Evolutionary conservation across 2,113 vertebrate species (phyloP).

Genomic region (Salvelinus fontinalis): DNA sequence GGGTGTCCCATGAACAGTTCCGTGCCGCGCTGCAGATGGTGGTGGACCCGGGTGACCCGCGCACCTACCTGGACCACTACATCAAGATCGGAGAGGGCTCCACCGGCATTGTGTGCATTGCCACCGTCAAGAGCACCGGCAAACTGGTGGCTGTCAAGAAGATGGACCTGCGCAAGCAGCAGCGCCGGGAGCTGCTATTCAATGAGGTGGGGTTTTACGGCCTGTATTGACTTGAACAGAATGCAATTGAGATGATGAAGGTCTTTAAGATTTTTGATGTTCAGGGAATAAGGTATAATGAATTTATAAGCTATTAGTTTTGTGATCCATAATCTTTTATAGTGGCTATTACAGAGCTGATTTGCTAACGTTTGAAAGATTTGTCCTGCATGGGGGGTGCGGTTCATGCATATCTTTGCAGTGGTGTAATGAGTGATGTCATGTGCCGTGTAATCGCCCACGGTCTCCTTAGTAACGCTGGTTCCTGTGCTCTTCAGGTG

Average conservation of each 20-base stretch:
- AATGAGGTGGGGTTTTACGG: slow-evolving; percentile 79
- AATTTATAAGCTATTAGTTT: too few relatives aligned
- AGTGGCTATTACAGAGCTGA: too few relatives aligned
- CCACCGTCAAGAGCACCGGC: slow-evolving; percentile 84
- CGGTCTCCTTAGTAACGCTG: background rate
- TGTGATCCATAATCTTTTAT: too few relatives aligned
- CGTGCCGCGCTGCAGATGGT: slow-evolving; percentile 91
- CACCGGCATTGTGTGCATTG: slow-evolving; percentile 91
- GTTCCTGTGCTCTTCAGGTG: slow-evolving; percentile 72
- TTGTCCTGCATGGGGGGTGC: too few relatives aligned
- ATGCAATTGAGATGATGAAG: too few relatives aligned
- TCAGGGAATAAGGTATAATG: too few relatives aligned
- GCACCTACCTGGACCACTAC: slow-evolving; percentile 91
- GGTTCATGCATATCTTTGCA: too few relatives aligned
- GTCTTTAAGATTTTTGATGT: too few relatives aligned
- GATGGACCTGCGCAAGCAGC: slow-evolving; percentile 95
- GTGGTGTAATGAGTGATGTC: background rate
- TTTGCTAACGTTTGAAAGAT: too few relatives aligned
- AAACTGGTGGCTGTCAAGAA: slow-evolving; percentile 93
- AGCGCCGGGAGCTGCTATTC: slow-evolving; percentile 90
- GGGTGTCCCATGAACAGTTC: slow-evolving; percentile 94
- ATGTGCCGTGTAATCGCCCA: background rate
- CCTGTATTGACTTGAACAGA: too few relatives aligned
- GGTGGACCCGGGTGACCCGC: slow-evolving; percentile 88
- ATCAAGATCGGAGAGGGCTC: slow-evolving; percentile 97